Evolutionary conservation across 2,888 invertebrate species (phyloP), one percentile per base, ranked within the genome.

Genomic region (Sarcophaga rosellei): DNA sequence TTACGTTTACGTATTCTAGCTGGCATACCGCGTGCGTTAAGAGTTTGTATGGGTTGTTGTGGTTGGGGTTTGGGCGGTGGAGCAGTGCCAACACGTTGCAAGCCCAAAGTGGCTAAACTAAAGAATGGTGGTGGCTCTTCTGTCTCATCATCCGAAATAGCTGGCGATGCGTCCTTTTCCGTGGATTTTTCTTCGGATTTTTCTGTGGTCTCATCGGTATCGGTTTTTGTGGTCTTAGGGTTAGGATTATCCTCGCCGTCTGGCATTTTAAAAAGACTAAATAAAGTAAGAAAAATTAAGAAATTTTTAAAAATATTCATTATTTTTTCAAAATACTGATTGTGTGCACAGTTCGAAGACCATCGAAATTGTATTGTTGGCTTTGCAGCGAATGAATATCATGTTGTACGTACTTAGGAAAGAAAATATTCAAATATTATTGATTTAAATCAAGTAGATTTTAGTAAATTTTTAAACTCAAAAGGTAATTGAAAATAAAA

Each of bases 1-100:
- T 98, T 98, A 91, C 97, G 97, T 93, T 98, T 98, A 47, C 98
- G 95, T 88, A 98, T 97, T 83, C 98, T 95, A 6, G 97, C 97
- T 77, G 98, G 98, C 97, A 97, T 97, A 68, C 97, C 97, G 90
- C 97, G 95, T 2, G 97, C 96, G 92, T 97, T 97, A 2, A 97
- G 93, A 88, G 96, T 96, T 92, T 97, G 96, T n/a, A 96, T 95
- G 44, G 96, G 96, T 91, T 95, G 96, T 53, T 94, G 94, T 5
- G 95, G 94, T 90, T 95, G 94, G 17, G 96, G 96, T 90, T 95
- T 95, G 80, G 96, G 95, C 84, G 96, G 96, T 88, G 95, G 95
- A 87, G 95, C 95, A 2, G 97, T 95, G 21, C 97, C 97, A 65
- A 97, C 97, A 91, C 97, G 95, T 90, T 97, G 97, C 53, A 97